Evolutionary conservation across 2,797 vertebrate species (phyloP), one percentile per base, ranked within the genome.

Genomic region (Parotocinclus haroldoi): DNA sequence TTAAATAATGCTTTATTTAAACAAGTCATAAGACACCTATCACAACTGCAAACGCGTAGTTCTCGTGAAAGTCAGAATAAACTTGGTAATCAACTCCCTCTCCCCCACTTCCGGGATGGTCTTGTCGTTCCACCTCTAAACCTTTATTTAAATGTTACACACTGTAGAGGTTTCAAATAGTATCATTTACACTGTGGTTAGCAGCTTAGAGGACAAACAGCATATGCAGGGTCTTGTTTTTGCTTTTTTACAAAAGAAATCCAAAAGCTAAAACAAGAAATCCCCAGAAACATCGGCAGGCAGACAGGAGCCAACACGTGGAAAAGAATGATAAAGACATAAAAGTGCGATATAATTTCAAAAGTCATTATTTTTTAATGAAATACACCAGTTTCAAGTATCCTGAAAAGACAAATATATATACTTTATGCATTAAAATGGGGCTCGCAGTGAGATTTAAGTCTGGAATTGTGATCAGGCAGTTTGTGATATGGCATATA

Each of bases 1-100:
- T 79, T 81, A 84, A 82, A 86, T 92, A 92, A 92, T 90, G 89
- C 89, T 93, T 92, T 89, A 91, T 89, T 86, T 84, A 87, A 86
- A 77, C 68, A 80, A 74, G 83, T 79, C 83, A 84, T 82, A 56
- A 19, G 80, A 73, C 71, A 79, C 71, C 68, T 71, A 63, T 76
- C 65, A 78, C 69, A 77, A 66, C 72, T 76, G 73, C 52, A 79
- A 75, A 69, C 48, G 39, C 38, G 69, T 59, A 74, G 44, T 58
- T 59, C 11, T 72, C 56, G 7, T 16, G 38, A 9, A 63, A 51
- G 58, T 66, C 50, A 58, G 16, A 53, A 67, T 48, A 54, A 70
- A 59, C 36, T 51, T 6, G 39, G 2, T 40, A 14, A 27, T 58
- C 55, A 39, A 56, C 9, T 10, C 38, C 18, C 48, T 49, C 9